phyloP scores from a whole-genome alignment of 2,797 vertebrate genomes.

The Ispidina lecontei region DNA sequence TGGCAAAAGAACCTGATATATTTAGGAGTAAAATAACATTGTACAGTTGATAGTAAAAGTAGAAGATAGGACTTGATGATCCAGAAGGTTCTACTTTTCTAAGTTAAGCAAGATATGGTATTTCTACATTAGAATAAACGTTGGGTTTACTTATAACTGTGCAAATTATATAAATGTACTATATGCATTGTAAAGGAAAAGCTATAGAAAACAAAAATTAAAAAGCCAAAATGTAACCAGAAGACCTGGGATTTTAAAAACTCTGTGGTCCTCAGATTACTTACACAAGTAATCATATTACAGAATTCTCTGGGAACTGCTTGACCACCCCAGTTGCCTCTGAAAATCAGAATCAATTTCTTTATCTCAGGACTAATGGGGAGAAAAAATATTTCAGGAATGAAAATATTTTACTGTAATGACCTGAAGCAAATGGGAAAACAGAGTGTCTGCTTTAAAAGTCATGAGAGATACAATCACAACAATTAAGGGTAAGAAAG shows the following conservation, averaged over 20 bases:
- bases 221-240: background rate
- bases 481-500: slow-evolving; percentile 20
- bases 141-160: background rate
- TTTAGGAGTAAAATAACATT: background rate
- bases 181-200: background rate
- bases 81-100: background rate
- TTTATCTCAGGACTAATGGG: slow-evolving; percentile 35
- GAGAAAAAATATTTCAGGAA: slow-evolving; percentile 26
- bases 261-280: background rate
- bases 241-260: slow-evolving; percentile 35
- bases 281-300: slow-evolving; percentile 29
- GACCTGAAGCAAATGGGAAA: slow-evolving; percentile 41
- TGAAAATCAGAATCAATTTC: slow-evolving; percentile 50
- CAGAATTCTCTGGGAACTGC: slow-evolving; percentile 23
- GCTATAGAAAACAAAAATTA: background rate
- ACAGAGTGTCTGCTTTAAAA: background rate
- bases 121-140: background rate
- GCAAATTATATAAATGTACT: background rate
- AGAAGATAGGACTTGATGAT: background rate
- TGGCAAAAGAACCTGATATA: background rate
- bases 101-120: background rate
- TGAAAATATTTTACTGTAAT: slow-evolving; percentile 54
- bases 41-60: background rate
- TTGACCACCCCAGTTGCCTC: slow-evolving; percentile 37
- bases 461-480: background rate